Evolutionary conservation across 2,797 vertebrate species (phyloP).

Genomic region (Balearica regulorum): DNA sequence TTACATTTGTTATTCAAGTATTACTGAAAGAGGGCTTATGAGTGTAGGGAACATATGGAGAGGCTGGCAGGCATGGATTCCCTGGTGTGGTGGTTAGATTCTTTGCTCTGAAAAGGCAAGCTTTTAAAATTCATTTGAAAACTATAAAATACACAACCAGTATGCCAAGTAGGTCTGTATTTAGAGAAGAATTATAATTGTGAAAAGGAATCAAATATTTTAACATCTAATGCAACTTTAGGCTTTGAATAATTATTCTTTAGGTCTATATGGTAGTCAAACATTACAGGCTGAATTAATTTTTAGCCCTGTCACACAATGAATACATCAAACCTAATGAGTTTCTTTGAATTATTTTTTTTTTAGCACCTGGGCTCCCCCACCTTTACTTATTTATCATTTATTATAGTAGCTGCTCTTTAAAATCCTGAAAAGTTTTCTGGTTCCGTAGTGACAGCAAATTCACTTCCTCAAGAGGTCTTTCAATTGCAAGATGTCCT

Average conservation of each 20-base stretch:
- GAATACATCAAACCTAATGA: not conserved
- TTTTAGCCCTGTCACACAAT: not conserved
- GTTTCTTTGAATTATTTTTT: not conserved
- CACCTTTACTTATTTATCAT: not conserved
- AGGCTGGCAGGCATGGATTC: conserved; percentile 66
- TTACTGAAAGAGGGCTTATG: conserved; percentile 51
- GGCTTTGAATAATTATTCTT: not conserved
- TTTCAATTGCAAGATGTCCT: not conserved
- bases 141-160: conserved; percentile 51
- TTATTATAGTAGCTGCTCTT: not conserved
- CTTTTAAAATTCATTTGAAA: conserved; percentile 71
- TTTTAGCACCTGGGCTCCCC: not conserved
- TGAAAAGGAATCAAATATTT: conserved; percentile 24
- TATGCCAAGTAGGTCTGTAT: conserved; percentile 47
- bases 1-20: conserved; percentile 72
- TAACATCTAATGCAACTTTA: not conserved
- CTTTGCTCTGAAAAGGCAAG: conserved; percentile 57
- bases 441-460: not conserved
- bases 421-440: not conserved
- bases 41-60: conserved; percentile 69
- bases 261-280: not conserved
- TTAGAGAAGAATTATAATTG: conserved; percentile 34
- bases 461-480: not conserved
- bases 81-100: conserved; percentile 61
- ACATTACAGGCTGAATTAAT: not conserved